Evolutionary conservation across 92 coral and sea anemone species (phyloP), one percentile per base, ranked within the genome.

Genomic region (Epizoanthus stellaris): DNA sequence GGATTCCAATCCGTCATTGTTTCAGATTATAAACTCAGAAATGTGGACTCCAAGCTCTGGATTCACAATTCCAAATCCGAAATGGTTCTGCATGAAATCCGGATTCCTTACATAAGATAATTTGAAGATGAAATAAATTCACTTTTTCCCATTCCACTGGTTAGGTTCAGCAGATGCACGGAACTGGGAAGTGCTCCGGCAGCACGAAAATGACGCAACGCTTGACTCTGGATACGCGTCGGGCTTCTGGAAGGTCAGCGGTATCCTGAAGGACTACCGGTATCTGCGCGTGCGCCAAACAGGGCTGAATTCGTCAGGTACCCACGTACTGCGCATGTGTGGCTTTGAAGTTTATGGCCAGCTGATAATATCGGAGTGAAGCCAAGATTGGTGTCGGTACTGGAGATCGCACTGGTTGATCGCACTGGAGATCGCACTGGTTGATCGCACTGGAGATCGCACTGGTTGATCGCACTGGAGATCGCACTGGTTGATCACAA

Each of bases 201-300:
- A 88, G 47, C 96, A 93, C 69, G 85, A 81, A 34, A 80, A 93
- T 66, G 96, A 93, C 81, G 88, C 89, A 21, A 82, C 87, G 34
- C 83, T 93, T 70, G 86, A 82, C 80, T 80, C 85, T 49, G 93
- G 93, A 13, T 93, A 90, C 43, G 93, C 92, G 72, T 90, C 63
- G 62, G 96, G 93, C 7, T 81, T 85, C 61, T 93, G 96, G 96
- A 90, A 90, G 75, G 67, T 93, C 64, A 56, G 81, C 30, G 83
- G 91, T 43, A 21, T 21, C 21, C 77, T 75, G 59, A 84, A 80
- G 61, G 85, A 83, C 19, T 93, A 81, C 68, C 93, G 93, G 6
- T 90, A 67, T 49, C 87, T 93, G 77, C 93, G 96, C 63, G 96
- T 93, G 43, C 90, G 96, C 17, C 96, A 93, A 68, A 93, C 96